phyloP scores from a whole-genome alignment of 2,797 vertebrate species.

The Coreius guichenoti region DNA sequence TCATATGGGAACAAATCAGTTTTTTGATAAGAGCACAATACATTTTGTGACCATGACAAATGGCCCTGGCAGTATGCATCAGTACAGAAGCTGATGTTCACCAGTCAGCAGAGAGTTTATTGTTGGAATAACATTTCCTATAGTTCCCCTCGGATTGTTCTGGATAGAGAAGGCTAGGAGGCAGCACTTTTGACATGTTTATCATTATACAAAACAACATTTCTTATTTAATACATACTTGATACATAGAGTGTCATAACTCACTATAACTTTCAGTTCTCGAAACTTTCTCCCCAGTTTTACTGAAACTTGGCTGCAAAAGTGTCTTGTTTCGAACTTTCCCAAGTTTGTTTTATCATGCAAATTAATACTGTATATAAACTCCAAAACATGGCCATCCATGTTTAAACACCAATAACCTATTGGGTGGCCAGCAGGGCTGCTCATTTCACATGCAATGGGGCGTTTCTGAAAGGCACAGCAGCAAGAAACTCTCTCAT shows the following conservation, averaged over 20 bases:
- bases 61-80: conserved; percentile 37
- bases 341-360: not conserved
- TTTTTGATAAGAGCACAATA: conserved; percentile 45
- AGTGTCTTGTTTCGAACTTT: not conserved
- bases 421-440: not conserved
- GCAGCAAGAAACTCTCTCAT: not conserved
- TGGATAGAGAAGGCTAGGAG: conserved; percentile 7
- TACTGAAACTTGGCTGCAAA: not conserved
- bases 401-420: not conserved
- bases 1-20: conserved; percentile 20
- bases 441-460: not conserved
- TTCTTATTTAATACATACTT: not conserved
- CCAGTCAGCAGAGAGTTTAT: conserved; percentile 28
- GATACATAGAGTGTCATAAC: not conserved
- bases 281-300: not conserved
- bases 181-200: not conserved
- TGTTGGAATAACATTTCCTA: conserved; percentile 34
- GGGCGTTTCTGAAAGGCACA: not conserved
- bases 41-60: conserved; percentile 46
- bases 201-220: not conserved
- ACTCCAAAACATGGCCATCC: not conserved
- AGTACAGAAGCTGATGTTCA: conserved; percentile 21
- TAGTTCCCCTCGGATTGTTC: conserved; percentile 39
- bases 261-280: not conserved
- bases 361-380: conserved; percentile 15